Evolutionary conservation across 2,888 invertebrate species (phyloP), one percentile per base, ranked within the genome.

Genomic region (Pegoplata infirma): DNA sequence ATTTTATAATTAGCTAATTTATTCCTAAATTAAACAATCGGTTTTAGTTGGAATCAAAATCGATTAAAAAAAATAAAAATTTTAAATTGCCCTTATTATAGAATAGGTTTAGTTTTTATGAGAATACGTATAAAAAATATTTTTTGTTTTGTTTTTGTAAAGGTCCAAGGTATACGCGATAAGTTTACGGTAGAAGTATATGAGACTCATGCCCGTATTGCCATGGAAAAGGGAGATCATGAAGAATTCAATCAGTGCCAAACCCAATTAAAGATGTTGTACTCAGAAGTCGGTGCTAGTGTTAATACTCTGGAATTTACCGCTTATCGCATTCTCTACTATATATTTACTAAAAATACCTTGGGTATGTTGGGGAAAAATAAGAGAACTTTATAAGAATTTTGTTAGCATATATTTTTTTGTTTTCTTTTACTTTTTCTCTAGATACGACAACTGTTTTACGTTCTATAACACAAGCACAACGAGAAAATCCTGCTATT

Each of bases 201-300:
- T 91, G 99, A 99, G 91, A 98, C 98, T 3, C 99, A 99, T 91
- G 99, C 98, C 4, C 92, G 98, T 68, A 97, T 99, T 86, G 98
- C 99, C 59, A 92, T 99, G 89, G 99, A 99, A 90, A 98, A 96
- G 90, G 97, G 97, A 64, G 99, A 99, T 88, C 98, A 98, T 89
- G 98, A 98, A 88, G 99, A 99, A 89, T 99, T 99, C 88, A 99
- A 99, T 91, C 99, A 99, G 90, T 99, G 99, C 88, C 99, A 99
- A 91, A 98, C 98, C 12, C 99, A 99, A 90, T 91, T 99, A 66
- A 97, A 97, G 91, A 95, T 97, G 92, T 92, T 99, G 32, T 99
- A 99, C 89, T 90, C 93, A 81, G 96, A 97, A 89, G 90, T 95
- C 77, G 94, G 94, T 32, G 91, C 93, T 21, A 91, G 91, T 58